Percentiles rank a stretch among this genome's conserved stretches.
These are phyloP conservation scores for Benthochromis sp. DNA, from an alignment of 2,113 vertebrate species.

Conservation along the genomic window DNA sequence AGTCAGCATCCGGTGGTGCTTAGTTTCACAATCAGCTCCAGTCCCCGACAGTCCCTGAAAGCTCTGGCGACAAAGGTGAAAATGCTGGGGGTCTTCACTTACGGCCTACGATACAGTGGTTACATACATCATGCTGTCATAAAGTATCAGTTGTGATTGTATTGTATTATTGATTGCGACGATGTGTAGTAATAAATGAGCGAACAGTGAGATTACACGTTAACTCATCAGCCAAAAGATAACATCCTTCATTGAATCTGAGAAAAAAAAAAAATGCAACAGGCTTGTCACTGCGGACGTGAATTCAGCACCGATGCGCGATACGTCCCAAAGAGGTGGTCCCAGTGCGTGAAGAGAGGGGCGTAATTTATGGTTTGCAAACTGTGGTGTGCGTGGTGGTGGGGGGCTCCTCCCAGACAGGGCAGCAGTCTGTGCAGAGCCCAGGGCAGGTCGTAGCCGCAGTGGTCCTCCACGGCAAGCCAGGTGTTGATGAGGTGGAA, in stretches of 20 bases:
- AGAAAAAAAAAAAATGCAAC: background rate
- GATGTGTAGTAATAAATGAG: background rate
- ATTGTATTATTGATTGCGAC: background rate
- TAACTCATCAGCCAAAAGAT: background rate
- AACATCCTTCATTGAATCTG: background rate
- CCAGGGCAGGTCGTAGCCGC: conserved; percentile 75
- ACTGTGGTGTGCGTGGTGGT: conserved; percentile 69
- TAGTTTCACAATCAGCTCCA: background rate
- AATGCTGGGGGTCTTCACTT: background rate
- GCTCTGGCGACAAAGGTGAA: background rate
- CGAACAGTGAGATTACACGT: background rate
- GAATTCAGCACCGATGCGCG: background rate
- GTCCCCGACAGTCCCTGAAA: background rate
- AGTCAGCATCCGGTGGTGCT: fast-evolving
- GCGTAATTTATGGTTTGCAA: conserved; percentile 63
- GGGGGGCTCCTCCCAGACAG: conserved; percentile 65
- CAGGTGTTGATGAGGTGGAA: conserved; percentile 76
- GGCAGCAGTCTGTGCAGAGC: conserved; percentile 65
- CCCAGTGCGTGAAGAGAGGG: conserved; percentile 78
- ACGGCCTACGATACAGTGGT: background rate
- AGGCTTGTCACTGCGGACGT: background rate
- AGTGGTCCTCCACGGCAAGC: conserved; percentile 76
- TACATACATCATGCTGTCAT: background rate
- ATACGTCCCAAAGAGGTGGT: conserved; percentile 67
- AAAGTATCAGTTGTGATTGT: background rate